Conservation (phyloP, 30 jellyfish, hydroid and myxozoan genomes). For the Cassiopea xamachana region DNA sequence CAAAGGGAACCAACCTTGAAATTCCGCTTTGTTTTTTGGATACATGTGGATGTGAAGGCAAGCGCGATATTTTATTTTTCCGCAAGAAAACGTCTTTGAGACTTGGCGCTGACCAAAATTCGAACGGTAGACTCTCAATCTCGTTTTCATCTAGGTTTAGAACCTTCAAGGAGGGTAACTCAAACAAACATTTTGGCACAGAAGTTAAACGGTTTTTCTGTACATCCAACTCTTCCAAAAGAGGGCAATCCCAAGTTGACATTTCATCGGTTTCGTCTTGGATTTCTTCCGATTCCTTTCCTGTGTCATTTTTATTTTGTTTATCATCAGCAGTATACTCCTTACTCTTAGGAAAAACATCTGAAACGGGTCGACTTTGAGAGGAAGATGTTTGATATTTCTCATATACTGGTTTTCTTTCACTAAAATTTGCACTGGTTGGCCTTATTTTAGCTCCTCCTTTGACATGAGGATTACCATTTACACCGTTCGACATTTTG, state of each 20-base stretch:
- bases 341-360: background rate
- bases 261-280: background rate
- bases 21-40: background rate
- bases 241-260: constrained; percentile 83
- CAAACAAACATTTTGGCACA: constrained; percentile 80
- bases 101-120: constrained; percentile 86
- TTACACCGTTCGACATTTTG: background rate
- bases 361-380: constrained; percentile 21
- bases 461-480: background rate
- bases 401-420: background rate
- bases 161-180: constrained; percentile 53
- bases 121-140: constrained; percentile 70
- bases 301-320: background rate
- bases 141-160: constrained; percentile 52
- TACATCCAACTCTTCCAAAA: constrained; percentile 84
- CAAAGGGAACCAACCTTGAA: background rate
- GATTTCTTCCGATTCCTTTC: background rate
- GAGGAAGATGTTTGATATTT: background rate
- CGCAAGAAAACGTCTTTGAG: constrained; percentile 64
- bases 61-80: constrained; percentile 48
- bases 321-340: background rate
- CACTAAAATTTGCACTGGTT: background rate
- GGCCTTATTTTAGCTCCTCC: background rate
- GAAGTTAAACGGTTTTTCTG: constrained; percentile 53
- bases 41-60: constrained; percentile 61